These are phyloP conservation scores for Quadroppia sp. DNA, from an alignment of 2,888 invertebrate species.

Conservation along the genomic window DNA sequence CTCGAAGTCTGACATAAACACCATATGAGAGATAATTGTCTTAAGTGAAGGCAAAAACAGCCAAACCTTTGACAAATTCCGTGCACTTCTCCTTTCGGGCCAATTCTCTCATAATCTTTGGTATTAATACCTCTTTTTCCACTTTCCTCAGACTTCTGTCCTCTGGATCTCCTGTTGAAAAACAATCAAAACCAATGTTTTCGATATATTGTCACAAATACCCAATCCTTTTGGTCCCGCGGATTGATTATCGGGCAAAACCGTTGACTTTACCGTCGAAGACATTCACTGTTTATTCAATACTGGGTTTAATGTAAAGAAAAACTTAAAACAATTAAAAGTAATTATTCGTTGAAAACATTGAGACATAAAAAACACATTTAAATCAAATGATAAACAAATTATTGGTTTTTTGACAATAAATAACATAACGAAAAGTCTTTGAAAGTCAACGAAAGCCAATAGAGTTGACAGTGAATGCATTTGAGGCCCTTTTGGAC, in stretches of 20 bases:
- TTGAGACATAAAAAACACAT: too few relatives aligned
- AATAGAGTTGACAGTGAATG: too few relatives aligned
- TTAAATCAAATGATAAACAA: too few relatives aligned
- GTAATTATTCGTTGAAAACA: too few relatives aligned
- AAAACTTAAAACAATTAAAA: too few relatives aligned
- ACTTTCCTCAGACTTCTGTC: conserved; percentile 78
- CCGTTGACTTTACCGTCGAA: background rate
- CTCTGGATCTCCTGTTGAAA: conserved; percentile 71
- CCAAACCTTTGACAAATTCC: conserved; percentile 63
- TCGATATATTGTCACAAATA: background rate
- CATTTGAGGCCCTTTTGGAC: too few relatives aligned
- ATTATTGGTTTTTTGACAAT: too few relatives aligned
- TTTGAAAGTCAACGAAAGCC: too few relatives aligned
- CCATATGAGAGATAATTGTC: too few relatives aligned
- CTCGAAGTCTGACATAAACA: conserved; percentile 17
- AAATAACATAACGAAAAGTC: too few relatives aligned
- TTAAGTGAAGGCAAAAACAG: conserved; percentile 21
- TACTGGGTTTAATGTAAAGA: background rate
- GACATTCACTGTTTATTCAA: background rate
- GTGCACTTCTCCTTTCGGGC: conserved; percentile 73
- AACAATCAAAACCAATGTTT: conserved; percentile 12
- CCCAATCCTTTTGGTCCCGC: conserved; percentile 14
- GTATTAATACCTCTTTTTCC: conserved; percentile 80
- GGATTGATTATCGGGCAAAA: background rate
- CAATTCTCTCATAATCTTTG: conserved; percentile 78